Evolutionary conservation across 92 coral and sea anemone genomes (phyloP), one percentile per base, ranked within the genome.

Genomic region (Porites evermanni): DNA sequence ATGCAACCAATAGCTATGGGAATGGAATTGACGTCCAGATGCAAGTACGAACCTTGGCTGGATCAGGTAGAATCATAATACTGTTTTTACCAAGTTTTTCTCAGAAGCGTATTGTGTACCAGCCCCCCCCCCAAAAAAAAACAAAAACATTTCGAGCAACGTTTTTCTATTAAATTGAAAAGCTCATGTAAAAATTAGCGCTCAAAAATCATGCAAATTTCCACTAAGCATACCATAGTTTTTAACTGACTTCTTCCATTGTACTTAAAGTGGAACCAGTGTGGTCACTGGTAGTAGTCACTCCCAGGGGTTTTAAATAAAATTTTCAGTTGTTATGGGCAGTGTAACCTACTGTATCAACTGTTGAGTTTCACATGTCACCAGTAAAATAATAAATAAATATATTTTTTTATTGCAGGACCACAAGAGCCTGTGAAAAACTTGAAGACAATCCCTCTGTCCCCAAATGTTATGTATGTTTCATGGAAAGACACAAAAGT

Each of bases 1-100:
- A 44, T 50, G 99, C 99, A 4, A 60, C 64, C 53, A 97, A 97
- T 90, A 90, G 92, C 61, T 75, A 68, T 0, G 92, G 95, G 66
- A 91, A 91, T 84, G 99, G 99, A 3, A 87, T 69, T 6, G 92
- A 89, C 32, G 87, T 82, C 8, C 91, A 91, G 76, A 83, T 75
- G 8, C 74, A 21, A 2, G 85, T 93, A 32, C 64, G 71, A 21
- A 93, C 95, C 5, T 89, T 88, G n/a, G 59, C 80, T 12, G 51
- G 9, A 21, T 72, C 79, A 66, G 89, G 95, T 92, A 89, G 9
- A 10, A 17, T 70, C 4, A 16, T 59, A 12, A 12, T 38, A 8
- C 11, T 32, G 47, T 14, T 67, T 24, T 24, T 56, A 56, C 61
- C 12, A 56, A 56, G 13, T 56, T 1, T 10, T 56, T 11, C 61